Percentiles rank a stretch among this genome's conserved stretches.
Conservation (phyloP, 1,140 invertebrate genomes). For the Penaeus indicus region DNA sequence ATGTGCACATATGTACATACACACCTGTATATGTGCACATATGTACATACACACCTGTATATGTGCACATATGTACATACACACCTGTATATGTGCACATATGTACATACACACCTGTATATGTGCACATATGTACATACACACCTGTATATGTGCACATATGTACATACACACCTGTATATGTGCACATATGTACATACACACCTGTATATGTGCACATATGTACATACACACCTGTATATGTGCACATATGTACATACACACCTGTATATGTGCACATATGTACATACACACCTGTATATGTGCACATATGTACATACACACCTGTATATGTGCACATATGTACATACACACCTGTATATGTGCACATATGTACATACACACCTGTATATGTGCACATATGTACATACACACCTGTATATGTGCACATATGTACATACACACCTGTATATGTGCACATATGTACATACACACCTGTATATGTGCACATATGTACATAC, state of each 20-base stretch:
- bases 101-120: not conserved
- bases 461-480: not conserved
- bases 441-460: not conserved
- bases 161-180: not conserved
- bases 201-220: not conserved
- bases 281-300: not conserved
- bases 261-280: not conserved
- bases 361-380: not conserved
- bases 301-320: not conserved
- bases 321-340: not conserved
- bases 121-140: not conserved
- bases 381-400: not conserved
- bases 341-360: not conserved
- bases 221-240: constrained; percentile 3
- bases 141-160: not conserved
- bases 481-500: constrained; percentile 16
- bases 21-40: not conserved
- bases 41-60: not conserved
- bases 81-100: not conserved
- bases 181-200: too few relatives aligned
- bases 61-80: not conserved
- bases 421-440: not conserved
- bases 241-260: too few relatives aligned
- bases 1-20: too few relatives aligned
- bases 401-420: not conserved